phyloP scores from a whole-genome alignment of 2,888 invertebrate species.

The Drosophila tanythrix region DNA sequence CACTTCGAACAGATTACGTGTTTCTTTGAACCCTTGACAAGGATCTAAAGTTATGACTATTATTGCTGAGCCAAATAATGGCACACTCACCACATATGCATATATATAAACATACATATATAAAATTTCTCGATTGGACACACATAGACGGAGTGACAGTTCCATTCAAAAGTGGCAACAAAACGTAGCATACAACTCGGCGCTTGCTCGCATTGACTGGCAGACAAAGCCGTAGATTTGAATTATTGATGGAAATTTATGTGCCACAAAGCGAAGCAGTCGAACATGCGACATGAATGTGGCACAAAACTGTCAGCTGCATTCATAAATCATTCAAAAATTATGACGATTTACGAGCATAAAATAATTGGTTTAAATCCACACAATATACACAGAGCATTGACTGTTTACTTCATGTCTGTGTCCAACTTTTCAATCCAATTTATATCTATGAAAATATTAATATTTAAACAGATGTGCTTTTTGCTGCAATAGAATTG shows the following conservation, averaged over 20 bases:
- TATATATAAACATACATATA: slow-evolving; percentile 8
- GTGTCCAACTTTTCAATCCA: slow-evolving; percentile 9
- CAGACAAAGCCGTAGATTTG: slow-evolving; percentile 54
- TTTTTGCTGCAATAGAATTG: background rate
- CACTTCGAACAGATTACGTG: slow-evolving; percentile 12
- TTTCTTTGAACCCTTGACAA: slow-evolving; percentile 19
- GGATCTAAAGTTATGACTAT: slow-evolving; percentile 47
- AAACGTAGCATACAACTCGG: slow-evolving; percentile 31
- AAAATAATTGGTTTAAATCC: slow-evolving; percentile 17
- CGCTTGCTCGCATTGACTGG: slow-evolving; percentile 18
- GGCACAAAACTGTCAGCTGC: slow-evolving; percentile 49
- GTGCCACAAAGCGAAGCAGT: slow-evolving; percentile 45
- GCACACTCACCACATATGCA: slow-evolving; percentile 23
- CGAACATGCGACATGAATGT: slow-evolving; percentile 4
- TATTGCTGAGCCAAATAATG: slow-evolving; percentile 45
- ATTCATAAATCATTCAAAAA: slow-evolving; percentile 66
- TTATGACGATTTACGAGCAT: slow-evolving; percentile 52
- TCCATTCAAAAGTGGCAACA: slow-evolving; percentile 19
- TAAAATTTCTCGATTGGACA: slow-evolving; percentile 37
- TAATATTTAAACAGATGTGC: background rate
- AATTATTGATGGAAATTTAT: slow-evolving; percentile 75
- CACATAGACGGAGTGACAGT: slow-evolving; percentile 16
- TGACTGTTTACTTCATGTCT: slow-evolving; percentile 24
- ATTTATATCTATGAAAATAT: slow-evolving; percentile 45
- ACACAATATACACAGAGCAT: background rate